Base-by-base conservation (phyloP, 64 coral and sea anemone species). In the Pocillopora verrucosa region DNA sequence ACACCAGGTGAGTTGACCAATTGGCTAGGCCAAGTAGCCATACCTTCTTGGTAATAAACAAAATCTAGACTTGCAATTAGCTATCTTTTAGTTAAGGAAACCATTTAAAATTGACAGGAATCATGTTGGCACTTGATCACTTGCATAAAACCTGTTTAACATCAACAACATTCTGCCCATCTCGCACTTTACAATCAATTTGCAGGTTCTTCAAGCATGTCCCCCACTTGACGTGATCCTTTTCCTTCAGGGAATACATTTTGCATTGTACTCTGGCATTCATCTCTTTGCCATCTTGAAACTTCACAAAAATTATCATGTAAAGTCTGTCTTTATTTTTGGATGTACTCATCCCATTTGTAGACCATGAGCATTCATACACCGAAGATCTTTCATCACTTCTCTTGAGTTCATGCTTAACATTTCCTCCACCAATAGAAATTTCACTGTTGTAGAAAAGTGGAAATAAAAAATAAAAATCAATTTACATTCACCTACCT, bases 211-310 rank as follows among this genome's bases (percentile, higher is more conserved):
- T 98, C 13, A 98, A 93, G 73, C 92, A 94, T 19, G 80, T 86
- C 3, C 95, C 95, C 95, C 95, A 98, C 60, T 76, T 94, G 3
- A 98, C 80, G n/a, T 98, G 95, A 60, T 94, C 94, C 65, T 92
- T 98, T 74, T 98, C 95, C 60, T 92, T 94, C 37, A 88, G 78
- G 2, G 86, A 70, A 77, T 98, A 98, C 95, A 98, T 89, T 80
- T 98, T 98, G 56, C 80, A 89, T 25, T 98, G 95, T 22, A 92
- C 79, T 41, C 88, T 93, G 61, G 72, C 80, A 75, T 34, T 98
- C 56, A 99, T 30, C 64, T 95, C 77, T 20, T 76, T 64, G 19
- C 80, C 81, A 30, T 95, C 91, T 20, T 87, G 60, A 87, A 99
- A 95, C 76, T 95, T 88, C 36, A 99, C 63, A 35, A 56, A 72